Base-by-base conservation (phyloP, 1,140 invertebrate species). In the Macrostomum lignano region DNA sequence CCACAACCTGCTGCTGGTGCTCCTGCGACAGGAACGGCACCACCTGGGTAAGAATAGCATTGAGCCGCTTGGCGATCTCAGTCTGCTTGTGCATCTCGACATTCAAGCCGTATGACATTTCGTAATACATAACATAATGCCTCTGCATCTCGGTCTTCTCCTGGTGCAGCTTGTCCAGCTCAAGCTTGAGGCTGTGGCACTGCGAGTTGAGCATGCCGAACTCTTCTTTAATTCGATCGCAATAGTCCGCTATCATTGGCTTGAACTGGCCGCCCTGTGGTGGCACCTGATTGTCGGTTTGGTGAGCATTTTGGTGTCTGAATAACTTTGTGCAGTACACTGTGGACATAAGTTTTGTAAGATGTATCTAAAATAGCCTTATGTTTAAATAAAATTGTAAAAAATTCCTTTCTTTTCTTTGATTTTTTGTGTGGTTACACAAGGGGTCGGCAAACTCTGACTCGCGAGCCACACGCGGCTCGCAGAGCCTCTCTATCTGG, bases 81-180 rank as follows among this genome's bases (percentile, higher is more conserved):
- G 78, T 86, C 73, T 91, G 88, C 70, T 94, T 94, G 62, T 91
- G 82, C 79, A 94, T 88, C 68, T 96, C 88, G 46, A 93, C 81
- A 62, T 93, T 93, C 52, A 94, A 68, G 42, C 82, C 82, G 64
- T 88, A 93, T 19, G 82, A 88, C 81, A 94, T 93, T 67, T 94
- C 86, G 67, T 93, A 94, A 64, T 94, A 94, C 77, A 86, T 84
- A 48, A 84, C 77, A 62, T 84, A 86, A 66, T 86, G 77, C 62
- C 79, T 69, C 60, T 84, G 78, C 71, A 86, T 84, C 66, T 86
- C 78, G 55, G 76, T 82, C 67, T 88, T 88, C 65, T 88, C 81
- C 58, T 71, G 75, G 43, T 73, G 74, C 56, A 86, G 62, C 64
- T 91, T 88, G 61, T 88, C 79, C 44, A 64, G 65, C 46, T 69